Evolutionary conservation across 2,888 invertebrate species (phyloP), one percentile per base, ranked within the genome.

Genomic region (Idaea dimidiata): DNA sequence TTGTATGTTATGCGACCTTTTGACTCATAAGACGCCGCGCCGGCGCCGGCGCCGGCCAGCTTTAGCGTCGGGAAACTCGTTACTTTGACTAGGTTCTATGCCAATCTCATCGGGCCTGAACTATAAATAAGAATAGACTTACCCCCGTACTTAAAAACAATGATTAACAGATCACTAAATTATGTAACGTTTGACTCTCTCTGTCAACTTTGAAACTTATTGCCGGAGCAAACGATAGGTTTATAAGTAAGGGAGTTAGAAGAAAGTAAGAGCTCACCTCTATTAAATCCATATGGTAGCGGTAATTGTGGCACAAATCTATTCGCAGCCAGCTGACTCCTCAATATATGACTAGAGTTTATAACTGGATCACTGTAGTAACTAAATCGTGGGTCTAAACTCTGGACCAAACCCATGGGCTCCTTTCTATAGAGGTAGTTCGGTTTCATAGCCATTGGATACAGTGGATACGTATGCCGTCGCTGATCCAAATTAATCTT

Each of bases 311-410:
- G 60, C 17, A 81, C 72, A 62, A 79, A 86, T 80, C 88, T 85
- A 61, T 84, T 89, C 0, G 83, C 82, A 5, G 84, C 85, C 16
- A 91, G 74, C 58, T 90, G 90, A 66, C 66, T 88, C 43, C 89
- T 79, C 53, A 91, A 71, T 60, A 89, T 78, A 54, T 87, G 85
- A 18, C 86, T 87, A 16, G 82, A 74, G 60, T 86, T 87, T 58
- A 90, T 62, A 74, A 87, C 77, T 1, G 87, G 76, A 0, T 90
- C 89, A 72, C 87, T 89, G 74, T 85, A 89, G 68, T 82, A 89
- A 70, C 75, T 84, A 66, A 87, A 81, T 2, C 83, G 73, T 8
- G 77, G 72, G 43, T 43, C 43, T 43, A 43, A 43, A 18, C 17
- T 6, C 14, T 87, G 84, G 53, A 82, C 62, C 65, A 78, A 79